Base-by-base conservation (phyloP, 2,797 vertebrate genomes). In the Falco cherrug region DNA sequence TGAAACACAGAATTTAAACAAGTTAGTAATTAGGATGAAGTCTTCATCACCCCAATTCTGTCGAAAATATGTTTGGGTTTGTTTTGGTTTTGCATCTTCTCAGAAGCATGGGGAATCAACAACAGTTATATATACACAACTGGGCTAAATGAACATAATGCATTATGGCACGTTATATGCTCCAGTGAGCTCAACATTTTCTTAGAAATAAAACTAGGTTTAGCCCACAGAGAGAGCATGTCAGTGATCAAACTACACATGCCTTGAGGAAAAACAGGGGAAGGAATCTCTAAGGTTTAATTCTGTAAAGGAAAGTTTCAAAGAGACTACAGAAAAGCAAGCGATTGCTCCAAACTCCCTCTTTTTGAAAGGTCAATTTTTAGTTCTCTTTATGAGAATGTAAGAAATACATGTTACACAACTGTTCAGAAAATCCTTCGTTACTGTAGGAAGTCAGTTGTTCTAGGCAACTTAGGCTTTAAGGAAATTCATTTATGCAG, bases 221-320 rank as follows among this genome's bases (percentile, higher is more conserved):
- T 93, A 93, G 89, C 76, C 95, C 82, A 83, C 84, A 90, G 96
- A 93, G 95, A 96, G 76, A 88, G 33, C 35, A 88, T 61, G 85
- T 81, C 95, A 94, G 79, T 96, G 94, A 96, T 97, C 96, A 97
- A 96, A 94, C 92, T 69, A 33, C 37, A 93, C 18, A 75, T 78
- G 95, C 91, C 92, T 94, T 41, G 33, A 92, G 92, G 91, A 93
- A 96, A 94, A 93, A 37, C 20, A 57, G 48, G 22, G 35, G 81
- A 71, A 89, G 48, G 65, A 93, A 57, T 93, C 94, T 96, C 96
- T 95, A 73, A 86, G 94, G 96, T 92, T 96, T 91, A 92, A 94
- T 91, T 95, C 39, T 88, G 65, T 93, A 92, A 96, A 94, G 91
- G 48, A 83, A 77, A 94, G 73, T 91, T 96, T 92, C 76, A 89